Conservation (phyloP, 2,888 invertebrate species). For the Ophion obscuratus region DNA sequence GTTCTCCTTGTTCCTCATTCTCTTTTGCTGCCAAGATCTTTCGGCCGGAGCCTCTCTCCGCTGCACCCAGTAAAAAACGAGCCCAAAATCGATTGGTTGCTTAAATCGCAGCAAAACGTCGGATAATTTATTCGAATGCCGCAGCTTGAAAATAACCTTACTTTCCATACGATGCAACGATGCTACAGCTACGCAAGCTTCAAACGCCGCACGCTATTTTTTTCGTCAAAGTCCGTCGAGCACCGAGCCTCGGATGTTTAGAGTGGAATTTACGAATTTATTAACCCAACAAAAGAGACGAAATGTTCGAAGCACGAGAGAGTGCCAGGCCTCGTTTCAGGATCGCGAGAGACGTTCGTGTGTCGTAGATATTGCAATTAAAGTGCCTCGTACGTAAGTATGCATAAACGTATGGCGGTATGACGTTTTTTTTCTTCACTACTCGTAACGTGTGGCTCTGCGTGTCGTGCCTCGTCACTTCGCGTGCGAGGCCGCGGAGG, state of each 20-base stretch:
- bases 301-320: conserved; percentile 6
- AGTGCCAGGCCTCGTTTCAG: not conserved
- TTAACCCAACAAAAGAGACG: not conserved
- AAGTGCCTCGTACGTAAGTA: not conserved
- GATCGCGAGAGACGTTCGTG: not conserved
- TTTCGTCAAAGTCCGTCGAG: not conserved
- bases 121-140: not conserved
- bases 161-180: not conserved
- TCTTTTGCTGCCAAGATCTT: not conserved
- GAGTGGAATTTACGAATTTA: conserved; percentile 1
- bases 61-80: too few species aligned
- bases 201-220: not conserved
- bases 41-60: too few species aligned
- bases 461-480: conserved; percentile 21
- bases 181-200: not conserved
- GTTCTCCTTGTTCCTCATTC: not conserved
- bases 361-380: conserved; percentile 6
- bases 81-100: too few species aligned
- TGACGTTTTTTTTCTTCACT: not conserved
- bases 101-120: too few species aligned
- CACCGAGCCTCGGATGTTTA: not conserved
- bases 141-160: not conserved
- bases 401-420: not conserved
- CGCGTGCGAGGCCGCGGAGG: not conserved
- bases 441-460: not conserved